Evolutionary conservation across 2,113 vertebrate genomes (phyloP).

Genomic region (Crotalus viridis): DNA sequence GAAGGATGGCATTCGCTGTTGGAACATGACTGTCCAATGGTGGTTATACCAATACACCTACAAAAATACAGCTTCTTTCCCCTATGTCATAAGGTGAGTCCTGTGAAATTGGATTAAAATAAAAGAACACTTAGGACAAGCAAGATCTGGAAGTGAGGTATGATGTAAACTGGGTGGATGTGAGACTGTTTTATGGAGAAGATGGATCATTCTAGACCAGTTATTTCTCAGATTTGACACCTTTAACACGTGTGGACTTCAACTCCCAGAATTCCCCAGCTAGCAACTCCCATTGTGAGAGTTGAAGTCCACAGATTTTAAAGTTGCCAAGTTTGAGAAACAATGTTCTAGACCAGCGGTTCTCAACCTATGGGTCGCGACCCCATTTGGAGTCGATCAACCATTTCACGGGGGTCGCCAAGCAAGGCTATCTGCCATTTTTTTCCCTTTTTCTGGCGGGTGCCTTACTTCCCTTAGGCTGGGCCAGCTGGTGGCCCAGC

Average conservation of each 20-base stretch:
- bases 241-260: background rate
- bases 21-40: constrained; percentile 96
- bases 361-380: no score
- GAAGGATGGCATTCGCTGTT: constrained; percentile 88
- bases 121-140: background rate
- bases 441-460: no score
- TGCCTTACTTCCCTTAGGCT: no score
- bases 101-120: background rate
- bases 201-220: background rate
- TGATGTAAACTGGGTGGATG: no score
- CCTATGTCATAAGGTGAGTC: constrained; percentile 78
- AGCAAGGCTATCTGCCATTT: no score
- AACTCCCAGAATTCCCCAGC: background rate
- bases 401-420: no score
- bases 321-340: background rate
- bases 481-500: no score
- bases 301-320: background rate
- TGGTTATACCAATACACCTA: constrained; percentile 90
- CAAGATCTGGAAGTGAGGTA: no score
- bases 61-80: constrained; percentile 76
- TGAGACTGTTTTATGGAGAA: background rate
- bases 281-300: background rate
- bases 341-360: background rate
- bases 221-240: background rate
- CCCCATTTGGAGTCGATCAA: no score